A percentile compares a stretch with the other conserved stretches of the same genome.
Conservation (phyloP, 2,797 vertebrate species). For the Garrulus glandarius region DNA sequence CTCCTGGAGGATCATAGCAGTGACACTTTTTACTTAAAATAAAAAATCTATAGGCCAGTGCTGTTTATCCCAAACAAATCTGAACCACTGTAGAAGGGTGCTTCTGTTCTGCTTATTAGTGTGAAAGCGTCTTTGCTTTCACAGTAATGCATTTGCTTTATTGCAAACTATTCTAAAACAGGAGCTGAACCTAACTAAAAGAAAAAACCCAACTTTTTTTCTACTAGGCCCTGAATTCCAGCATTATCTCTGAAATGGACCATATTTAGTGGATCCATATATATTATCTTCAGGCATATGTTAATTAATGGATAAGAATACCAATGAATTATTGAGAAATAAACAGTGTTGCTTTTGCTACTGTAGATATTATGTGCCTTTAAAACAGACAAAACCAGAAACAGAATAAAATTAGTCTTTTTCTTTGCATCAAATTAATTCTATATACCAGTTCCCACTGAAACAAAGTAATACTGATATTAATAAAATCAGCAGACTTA, state of each 20-base stretch:
- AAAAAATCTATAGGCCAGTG: background rate
- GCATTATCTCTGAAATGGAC: background rate
- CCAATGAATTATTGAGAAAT: background rate
- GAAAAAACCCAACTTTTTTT: background rate
- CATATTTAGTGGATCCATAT: background rate
- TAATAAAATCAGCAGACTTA: background rate
- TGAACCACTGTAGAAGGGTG: background rate
- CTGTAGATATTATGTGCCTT: background rate
- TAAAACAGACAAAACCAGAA: background rate
- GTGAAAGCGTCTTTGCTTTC: background rate
- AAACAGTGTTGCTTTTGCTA: background rate
- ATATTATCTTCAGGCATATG: background rate
- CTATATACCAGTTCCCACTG: accelerated
- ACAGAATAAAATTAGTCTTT: background rate
- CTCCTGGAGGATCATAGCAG: background rate
- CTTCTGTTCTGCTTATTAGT: background rate
- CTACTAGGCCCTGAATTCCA: background rate
- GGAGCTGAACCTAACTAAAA: background rate
- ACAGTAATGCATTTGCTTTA: background rate
- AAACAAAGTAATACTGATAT: background rate
- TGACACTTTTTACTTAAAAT: background rate
- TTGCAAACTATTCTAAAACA: background rate
- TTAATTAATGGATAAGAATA: background rate
- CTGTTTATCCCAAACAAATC: background rate
- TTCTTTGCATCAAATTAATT: background rate